These are phyloP conservation scores for Lutraria rhynchaena DNA, from an alignment of 1,140 invertebrate genomes.

Conservation along the genomic window DNA sequence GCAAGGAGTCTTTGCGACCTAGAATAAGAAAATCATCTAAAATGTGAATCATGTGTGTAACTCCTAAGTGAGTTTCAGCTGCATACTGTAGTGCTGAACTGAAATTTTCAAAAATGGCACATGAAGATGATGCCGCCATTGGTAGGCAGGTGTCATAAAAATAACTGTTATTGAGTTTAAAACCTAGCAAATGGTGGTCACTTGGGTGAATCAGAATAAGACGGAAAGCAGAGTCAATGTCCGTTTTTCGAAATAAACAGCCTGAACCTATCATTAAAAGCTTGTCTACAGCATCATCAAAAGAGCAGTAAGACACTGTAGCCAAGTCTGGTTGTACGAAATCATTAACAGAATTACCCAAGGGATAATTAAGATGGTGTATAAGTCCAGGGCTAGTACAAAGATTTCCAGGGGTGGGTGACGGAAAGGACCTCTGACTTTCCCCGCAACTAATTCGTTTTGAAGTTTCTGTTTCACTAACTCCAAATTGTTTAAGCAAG, in stretches of 20 bases:
- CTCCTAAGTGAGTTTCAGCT: neutral
- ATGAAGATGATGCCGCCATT: neutral
- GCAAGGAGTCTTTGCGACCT: neutral
- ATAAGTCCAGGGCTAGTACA: slow-evolving; percentile 23
- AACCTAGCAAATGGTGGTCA: slow-evolving; percentile 15
- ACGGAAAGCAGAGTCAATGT: slow-evolving; percentile 26
- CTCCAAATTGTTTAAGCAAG: neutral
- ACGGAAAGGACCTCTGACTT: slow-evolving; percentile 9
- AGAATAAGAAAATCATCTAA: slow-evolving; percentile 58
- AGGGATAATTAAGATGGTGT: slow-evolving; percentile 37
- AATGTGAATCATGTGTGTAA: slow-evolving; percentile 23
- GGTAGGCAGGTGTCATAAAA: slow-evolving; percentile 17
- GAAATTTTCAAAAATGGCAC: slow-evolving; percentile 48
- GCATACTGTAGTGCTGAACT: slow-evolving; percentile 45
- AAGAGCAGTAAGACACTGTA: slow-evolving; percentile 1
- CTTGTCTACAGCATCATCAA: slow-evolving; percentile 43
- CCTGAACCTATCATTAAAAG: neutral
- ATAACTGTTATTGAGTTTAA: slow-evolving; percentile 1
- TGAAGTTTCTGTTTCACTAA: neutral
- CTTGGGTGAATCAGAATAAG: slow-evolving; percentile 12
- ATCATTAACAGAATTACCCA: slow-evolving; percentile 43
- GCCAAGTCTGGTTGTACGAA: slow-evolving; percentile 5
- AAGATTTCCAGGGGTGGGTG: neutral
- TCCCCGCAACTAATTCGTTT: slow-evolving; percentile 14
- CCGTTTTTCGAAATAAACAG: neutral